A percentile compares a stretch with the other conserved stretches of the same genome.
phyloP scores from a whole-genome alignment of 2,113 vertebrate genomes.

The Colistium nudipinnis region DNA sequence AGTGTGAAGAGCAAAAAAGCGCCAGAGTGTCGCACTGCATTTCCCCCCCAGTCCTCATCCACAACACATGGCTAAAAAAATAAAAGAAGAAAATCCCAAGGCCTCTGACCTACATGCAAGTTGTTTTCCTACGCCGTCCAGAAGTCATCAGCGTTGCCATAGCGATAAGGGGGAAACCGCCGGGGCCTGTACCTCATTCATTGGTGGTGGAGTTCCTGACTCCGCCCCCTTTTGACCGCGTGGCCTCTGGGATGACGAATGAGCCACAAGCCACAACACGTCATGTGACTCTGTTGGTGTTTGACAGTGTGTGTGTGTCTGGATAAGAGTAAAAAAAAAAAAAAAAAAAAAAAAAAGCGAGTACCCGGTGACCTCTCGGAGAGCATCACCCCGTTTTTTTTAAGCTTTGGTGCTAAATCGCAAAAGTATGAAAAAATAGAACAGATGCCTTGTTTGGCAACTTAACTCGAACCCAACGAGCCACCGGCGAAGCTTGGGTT shows the following conservation, averaged over 20 bases:
- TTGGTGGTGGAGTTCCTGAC: not conserved
- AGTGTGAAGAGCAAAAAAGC: conserved; percentile 45
- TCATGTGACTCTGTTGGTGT: conserved; percentile 61
- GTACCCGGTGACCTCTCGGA: conserved; percentile 10
- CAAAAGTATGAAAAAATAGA: conserved; percentile 16
- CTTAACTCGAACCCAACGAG: conserved; percentile 48
- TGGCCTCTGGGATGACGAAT: conserved; percentile 56
- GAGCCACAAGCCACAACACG: conserved; percentile 19
- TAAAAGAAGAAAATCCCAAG: conserved; percentile 19
- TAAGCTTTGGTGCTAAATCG: not conserved
- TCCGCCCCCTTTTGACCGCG: conserved; percentile 37
- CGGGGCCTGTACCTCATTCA: conserved; percentile 38
- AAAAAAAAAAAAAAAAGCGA: too few species aligned
- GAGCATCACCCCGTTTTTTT: not conserved
- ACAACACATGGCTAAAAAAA: conserved; percentile 2
- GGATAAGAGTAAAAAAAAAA: conserved; percentile 14
- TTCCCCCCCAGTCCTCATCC: conserved; percentile 18
- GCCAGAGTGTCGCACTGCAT: conserved; percentile 31
- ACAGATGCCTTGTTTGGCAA: conserved; percentile 26
- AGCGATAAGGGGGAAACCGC: conserved; percentile 11
- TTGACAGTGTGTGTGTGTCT: conserved; percentile 31
- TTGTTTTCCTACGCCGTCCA: conserved; percentile 44
- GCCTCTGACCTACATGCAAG: conserved; percentile 59
- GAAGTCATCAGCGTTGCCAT: conserved; percentile 50
- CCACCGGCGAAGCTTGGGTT: conserved; percentile 40